Percentiles rank a stretch among this genome's conserved stretches.
Evolutionary conservation across 2,797 vertebrate genomes (phyloP).

Genomic region (Capromys pilorides): DNA sequence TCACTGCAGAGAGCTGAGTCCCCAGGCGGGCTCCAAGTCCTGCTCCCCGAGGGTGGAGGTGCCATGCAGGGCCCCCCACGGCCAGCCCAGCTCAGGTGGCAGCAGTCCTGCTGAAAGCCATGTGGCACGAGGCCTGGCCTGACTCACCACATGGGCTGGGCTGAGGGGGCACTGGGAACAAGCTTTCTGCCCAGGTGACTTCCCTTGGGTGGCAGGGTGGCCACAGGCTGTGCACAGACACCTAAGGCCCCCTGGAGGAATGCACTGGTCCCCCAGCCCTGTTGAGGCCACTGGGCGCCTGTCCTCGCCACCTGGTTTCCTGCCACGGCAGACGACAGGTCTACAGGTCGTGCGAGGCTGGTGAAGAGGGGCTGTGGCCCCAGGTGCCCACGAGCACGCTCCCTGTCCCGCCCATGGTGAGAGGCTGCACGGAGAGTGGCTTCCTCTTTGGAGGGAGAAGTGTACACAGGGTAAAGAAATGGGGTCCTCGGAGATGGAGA

Average conservation of each 20-base stretch:
- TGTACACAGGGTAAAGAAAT: background rate
- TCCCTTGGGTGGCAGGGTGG: conserved; percentile 58
- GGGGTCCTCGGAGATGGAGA: background rate
- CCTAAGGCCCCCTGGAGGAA: conserved; percentile 1
- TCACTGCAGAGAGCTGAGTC: no score
- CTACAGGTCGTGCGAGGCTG: background rate
- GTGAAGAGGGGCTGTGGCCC: background rate
- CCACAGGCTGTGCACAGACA: background rate
- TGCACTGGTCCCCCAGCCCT: background rate
- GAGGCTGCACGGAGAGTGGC: background rate
- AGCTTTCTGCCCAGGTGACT: conserved; percentile 88
- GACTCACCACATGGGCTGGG: background rate
- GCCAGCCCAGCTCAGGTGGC: background rate
- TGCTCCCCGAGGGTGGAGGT: background rate
- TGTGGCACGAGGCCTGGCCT: background rate
- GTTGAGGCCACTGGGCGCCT: background rate
- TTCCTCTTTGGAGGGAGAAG: background rate
- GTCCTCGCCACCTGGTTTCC: conserved; percentile 66
- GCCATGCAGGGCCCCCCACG: accelerated
- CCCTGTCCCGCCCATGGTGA: background rate
- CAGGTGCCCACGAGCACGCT: background rate
- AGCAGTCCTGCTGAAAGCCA: background rate
- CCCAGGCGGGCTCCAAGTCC: background rate
- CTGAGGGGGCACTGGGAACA: conserved; percentile 84
- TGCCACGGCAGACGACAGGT: conserved; percentile 24